These are phyloP conservation scores for Brienomyrus longianalis DNA, from an alignment of 2,113 vertebrate genomes.

Conservation along the genomic window DNA sequence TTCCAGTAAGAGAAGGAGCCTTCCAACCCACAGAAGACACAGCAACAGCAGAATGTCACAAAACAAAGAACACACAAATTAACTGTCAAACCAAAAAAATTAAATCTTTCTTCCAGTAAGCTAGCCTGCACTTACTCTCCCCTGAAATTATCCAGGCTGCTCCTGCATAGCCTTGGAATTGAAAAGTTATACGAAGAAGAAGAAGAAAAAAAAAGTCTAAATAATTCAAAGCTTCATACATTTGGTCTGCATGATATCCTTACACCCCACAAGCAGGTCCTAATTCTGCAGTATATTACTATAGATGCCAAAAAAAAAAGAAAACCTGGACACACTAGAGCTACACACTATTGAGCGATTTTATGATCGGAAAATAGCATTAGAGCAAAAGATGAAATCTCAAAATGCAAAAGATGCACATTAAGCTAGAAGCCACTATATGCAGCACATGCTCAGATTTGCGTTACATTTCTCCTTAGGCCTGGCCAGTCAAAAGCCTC, in stretches of 20 bases:
- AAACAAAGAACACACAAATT: neutral
- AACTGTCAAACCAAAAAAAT: neutral
- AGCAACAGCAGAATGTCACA: neutral
- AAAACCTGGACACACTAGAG: neutral
- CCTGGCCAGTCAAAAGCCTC: neutral
- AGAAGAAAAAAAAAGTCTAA: neutral
- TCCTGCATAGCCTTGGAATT: neutral
- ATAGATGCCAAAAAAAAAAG: neutral
- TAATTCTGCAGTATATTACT: neutral
- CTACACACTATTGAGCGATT: neutral
- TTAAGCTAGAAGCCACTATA: conserved; percentile 23
- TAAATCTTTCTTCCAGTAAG: neutral
- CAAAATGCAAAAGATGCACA: conserved; percentile 24
- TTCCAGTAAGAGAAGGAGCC: neutral
- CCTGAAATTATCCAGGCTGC: neutral
- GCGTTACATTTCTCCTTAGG: conserved; percentile 19
- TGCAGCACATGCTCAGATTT: conserved; percentile 25
- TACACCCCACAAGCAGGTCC: neutral
- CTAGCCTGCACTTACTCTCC: neutral
- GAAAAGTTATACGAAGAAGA: neutral
- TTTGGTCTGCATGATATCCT: neutral
- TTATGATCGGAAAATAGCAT: neutral
- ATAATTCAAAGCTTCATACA: neutral
- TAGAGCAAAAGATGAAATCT: conserved; percentile 27
- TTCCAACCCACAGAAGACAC: neutral